phyloP scores from a whole-genome alignment of 2,888 invertebrate genomes.

The Vesta saturnalis region DNA sequence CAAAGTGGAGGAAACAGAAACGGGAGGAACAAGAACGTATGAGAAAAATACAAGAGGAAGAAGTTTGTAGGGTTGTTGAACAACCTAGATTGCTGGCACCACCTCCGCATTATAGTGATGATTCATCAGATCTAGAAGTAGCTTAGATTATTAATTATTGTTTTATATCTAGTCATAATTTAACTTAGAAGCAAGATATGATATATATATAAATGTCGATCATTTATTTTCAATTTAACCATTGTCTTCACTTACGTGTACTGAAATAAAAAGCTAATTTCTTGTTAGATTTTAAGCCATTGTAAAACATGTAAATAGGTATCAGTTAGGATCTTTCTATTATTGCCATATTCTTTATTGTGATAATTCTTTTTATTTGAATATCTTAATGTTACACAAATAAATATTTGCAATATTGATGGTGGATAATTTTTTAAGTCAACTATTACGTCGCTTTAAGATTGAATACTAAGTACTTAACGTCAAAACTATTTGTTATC shows the following conservation, averaged over 20 bases:
- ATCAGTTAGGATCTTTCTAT: not conserved
- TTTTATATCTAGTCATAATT: slow-evolving; percentile 21
- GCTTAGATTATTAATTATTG: slow-evolving; percentile 64
- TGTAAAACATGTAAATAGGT: not conserved
- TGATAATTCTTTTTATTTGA: not conserved
- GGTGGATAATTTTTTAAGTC: too few relatives aligned
- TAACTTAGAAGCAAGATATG: not conserved
- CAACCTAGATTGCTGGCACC: slow-evolving; percentile 49
- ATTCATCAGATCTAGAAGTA: slow-evolving; percentile 84
- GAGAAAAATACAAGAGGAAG: slow-evolving; percentile 84
- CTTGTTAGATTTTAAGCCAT: not conserved
- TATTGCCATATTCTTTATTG: too few relatives aligned
- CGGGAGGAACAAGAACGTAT: slow-evolving; percentile 86
- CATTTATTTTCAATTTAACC: not conserved
- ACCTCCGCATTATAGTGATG: slow-evolving; percentile 67
- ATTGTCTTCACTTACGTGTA: not conserved
- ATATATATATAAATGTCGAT: not conserved
- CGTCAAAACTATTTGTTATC: too few relatives aligned
- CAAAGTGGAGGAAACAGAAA: slow-evolving; percentile 97
- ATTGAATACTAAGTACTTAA: too few relatives aligned
- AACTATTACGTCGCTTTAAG: too few relatives aligned
- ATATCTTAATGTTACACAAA: not conserved
- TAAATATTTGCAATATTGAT: slow-evolving; percentile 1
- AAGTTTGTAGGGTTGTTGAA: slow-evolving; percentile 62
- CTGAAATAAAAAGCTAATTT: not conserved